phyloP scores from a whole-genome alignment of 2,888 invertebrate genomes.

The Papilio protenor region DNA sequence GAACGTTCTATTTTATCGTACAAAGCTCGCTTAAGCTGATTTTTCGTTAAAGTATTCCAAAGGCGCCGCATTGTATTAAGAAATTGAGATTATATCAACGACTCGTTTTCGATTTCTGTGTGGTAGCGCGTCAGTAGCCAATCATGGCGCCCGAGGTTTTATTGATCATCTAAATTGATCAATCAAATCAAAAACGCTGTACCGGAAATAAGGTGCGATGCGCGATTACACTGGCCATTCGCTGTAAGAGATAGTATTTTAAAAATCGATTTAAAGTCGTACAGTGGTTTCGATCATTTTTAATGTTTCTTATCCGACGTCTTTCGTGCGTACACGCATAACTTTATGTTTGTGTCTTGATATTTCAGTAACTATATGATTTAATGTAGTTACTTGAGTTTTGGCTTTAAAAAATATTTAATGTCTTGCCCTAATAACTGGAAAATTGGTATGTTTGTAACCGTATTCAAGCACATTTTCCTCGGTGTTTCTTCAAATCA shows the following conservation, averaged over 20 bases:
- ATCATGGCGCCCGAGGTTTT: conserved; percentile 75
- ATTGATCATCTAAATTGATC: conserved; percentile 83
- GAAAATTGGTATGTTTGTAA: too few relatives aligned
- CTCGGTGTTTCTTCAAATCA: background rate
- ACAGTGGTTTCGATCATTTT: conserved; percentile 46
- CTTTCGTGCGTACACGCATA: background rate
- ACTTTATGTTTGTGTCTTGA: background rate
- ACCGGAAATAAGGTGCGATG: conserved; percentile 82
- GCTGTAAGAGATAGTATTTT: conserved; percentile 57
- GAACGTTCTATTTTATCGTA: conserved; percentile 59
- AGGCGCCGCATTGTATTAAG: conserved; percentile 64
- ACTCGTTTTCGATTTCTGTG: conserved; percentile 52
- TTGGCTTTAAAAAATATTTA: background rate
- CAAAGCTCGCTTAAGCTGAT: conserved; percentile 61
- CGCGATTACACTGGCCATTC: conserved; percentile 69
- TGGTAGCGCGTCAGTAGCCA: conserved; percentile 75
- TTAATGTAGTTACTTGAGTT: background rate
- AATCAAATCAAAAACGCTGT: conserved; percentile 80
- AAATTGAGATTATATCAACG: conserved; percentile 65
- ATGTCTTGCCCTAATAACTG: background rate
- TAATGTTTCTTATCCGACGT: background rate
- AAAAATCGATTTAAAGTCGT: conserved; percentile 46
- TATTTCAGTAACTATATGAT: background rate
- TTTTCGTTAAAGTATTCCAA: conserved; percentile 46
- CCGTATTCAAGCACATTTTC: too few relatives aligned